phyloP scores from a whole-genome alignment of 2,888 invertebrate genomes.

The Sisyra nigra region DNA sequence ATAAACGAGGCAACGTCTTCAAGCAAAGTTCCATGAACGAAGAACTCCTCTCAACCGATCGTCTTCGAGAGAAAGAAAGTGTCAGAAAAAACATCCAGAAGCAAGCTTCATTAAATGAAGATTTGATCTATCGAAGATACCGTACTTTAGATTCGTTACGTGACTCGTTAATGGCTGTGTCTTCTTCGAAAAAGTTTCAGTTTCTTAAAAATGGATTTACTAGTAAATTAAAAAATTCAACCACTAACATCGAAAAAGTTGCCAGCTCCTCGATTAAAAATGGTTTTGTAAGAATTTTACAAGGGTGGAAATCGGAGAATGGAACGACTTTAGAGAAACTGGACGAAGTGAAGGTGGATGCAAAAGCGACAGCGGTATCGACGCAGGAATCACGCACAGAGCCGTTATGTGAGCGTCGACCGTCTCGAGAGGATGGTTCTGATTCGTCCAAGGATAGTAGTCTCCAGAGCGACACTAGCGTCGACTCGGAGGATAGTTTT shows the following conservation, averaged over 20 bases:
- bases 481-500: slow-evolving; percentile 87
- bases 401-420: slow-evolving; percentile 40
- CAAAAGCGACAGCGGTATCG: slow-evolving; percentile 14
- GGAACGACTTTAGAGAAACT: slow-evolving; percentile 17
- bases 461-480: slow-evolving; percentile 83
- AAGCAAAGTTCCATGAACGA: slow-evolving; percentile 82
- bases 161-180: slow-evolving; percentile 57
- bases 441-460: slow-evolving; percentile 81
- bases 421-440: slow-evolving; percentile 76
- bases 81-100: slow-evolving; percentile 74
- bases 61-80: slow-evolving; percentile 66
- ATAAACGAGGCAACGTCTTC: slow-evolving; percentile 38
- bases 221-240: slow-evolving; percentile 67
- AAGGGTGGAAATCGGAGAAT: slow-evolving; percentile 55
- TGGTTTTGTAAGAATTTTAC: slow-evolving; percentile 68
- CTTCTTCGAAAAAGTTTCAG: slow-evolving; percentile 59
- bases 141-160: slow-evolving; percentile 51
- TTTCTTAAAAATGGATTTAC: slow-evolving; percentile 67
- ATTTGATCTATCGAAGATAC: slow-evolving; percentile 54
- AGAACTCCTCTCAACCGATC: slow-evolving; percentile 75
- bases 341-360: neutral
- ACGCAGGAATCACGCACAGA: slow-evolving; percentile 20
- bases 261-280: slow-evolving; percentile 50
- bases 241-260: slow-evolving; percentile 69
- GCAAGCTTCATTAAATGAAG: slow-evolving; percentile 78